These are phyloP conservation scores for Agapornis canus DNA, from an alignment of 2,797 vertebrate species.

Conservation along the genomic window DNA sequence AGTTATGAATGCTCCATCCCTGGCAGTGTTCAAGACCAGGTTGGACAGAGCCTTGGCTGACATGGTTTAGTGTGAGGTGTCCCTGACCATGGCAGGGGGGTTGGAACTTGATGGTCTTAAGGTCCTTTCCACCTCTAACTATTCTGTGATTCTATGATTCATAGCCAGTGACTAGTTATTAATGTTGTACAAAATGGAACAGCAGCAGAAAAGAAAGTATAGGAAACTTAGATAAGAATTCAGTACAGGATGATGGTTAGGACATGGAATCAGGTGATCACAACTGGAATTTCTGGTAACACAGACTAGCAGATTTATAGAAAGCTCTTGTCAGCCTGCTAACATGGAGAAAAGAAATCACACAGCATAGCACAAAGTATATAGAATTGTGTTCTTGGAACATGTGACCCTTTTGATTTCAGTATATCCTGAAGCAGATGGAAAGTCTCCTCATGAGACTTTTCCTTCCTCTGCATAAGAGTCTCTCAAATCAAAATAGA, in stretches of 20 bases:
- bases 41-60: neutral
- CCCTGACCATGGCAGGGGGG: neutral
- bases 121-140: neutral
- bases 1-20: neutral
- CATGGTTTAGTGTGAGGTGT: neutral
- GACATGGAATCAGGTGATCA: neutral
- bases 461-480: conserved; percentile 33
- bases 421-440: conserved; percentile 16
- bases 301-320: neutral
- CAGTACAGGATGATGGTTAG: neutral
- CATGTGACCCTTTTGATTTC: neutral
- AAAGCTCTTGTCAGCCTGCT: neutral
- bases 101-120: neutral
- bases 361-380: neutral
- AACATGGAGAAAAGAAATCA: neutral
- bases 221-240: neutral
- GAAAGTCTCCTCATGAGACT: conserved; percentile 30
- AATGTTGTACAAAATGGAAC: neutral
- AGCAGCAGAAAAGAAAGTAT: neutral
- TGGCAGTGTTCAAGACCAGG: neutral
- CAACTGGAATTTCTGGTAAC: neutral
- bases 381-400: neutral
- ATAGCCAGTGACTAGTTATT: neutral
- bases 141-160: neutral
- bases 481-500: conserved; percentile 23